Percentiles rank a stretch among this genome's conserved stretches.
Evolutionary conservation across 2,888 invertebrate species (phyloP).

Genomic region (Euspilapteryx auroguttella): DNA sequence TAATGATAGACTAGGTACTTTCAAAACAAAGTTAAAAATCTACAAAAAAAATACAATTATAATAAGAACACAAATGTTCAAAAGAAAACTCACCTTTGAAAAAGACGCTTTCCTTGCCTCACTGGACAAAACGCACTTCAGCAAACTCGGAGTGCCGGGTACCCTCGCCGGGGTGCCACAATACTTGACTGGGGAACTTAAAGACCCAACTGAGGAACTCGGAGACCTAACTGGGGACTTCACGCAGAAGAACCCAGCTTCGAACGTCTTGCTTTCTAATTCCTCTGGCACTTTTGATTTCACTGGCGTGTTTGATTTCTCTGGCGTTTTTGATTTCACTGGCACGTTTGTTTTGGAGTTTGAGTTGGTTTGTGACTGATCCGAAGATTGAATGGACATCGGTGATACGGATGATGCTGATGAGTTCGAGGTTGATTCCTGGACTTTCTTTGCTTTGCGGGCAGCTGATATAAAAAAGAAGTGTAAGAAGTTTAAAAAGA

Average conservation of each 20-base stretch:
- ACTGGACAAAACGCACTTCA: constrained; percentile 34
- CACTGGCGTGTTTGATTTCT: too few species aligned
- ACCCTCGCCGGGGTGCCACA: constrained; percentile 8
- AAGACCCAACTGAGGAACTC: too few species aligned
- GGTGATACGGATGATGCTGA: constrained; percentile 1
- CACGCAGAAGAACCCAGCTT: constrained; percentile 46
- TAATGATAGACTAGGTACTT: too few species aligned
- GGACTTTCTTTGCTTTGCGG: constrained; percentile 28
- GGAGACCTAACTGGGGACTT: constrained; percentile 31
- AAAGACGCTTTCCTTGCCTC: constrained; percentile 38
- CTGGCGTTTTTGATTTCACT: too few species aligned
- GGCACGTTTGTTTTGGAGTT: too few species aligned
- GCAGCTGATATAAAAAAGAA: constrained; percentile 20
- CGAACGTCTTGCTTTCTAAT: constrained; percentile 27
- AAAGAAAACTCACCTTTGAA: constrained; percentile 27
- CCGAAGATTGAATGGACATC: too few species aligned
- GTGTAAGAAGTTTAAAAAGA: neutral
- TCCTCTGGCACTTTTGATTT: too few species aligned
- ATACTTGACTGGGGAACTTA: too few species aligned
- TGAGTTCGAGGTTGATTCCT: constrained; percentile 8
- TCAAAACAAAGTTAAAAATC: too few species aligned
- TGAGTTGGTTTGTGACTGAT: too few species aligned
- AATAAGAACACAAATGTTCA: too few species aligned
- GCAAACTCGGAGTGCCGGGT: constrained; percentile 12
- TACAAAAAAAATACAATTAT: too few species aligned